phyloP scores from a whole-genome alignment of 2,797 vertebrate genomes.

The Danio jaintianensis region DNA sequence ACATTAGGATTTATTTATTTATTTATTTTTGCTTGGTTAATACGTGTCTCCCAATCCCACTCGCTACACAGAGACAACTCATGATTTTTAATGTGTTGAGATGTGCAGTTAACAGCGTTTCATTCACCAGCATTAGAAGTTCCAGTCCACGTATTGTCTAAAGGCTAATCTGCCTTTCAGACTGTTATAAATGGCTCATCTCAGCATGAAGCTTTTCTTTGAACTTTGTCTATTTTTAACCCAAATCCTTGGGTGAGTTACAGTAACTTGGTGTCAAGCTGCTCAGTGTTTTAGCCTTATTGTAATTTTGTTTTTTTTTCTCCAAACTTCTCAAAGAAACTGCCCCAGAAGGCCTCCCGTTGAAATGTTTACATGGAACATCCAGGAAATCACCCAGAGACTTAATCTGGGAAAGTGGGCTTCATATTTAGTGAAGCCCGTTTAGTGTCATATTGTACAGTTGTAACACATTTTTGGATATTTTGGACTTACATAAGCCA shows the following conservation, averaged over 20 bases:
- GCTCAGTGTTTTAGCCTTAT: constrained; percentile 14
- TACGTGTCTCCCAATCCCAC: not conserved
- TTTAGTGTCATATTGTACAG: not conserved
- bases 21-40: constrained; percentile 7
- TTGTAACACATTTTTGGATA: too few relatives aligned
- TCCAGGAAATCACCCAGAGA: not conserved
- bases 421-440: too few relatives aligned
- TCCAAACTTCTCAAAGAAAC: constrained; percentile 9
- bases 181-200: constrained; percentile 19
- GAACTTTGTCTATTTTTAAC: constrained; percentile 30
- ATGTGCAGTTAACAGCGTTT: not conserved
- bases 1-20: not conserved
- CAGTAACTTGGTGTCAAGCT: constrained; percentile 3
- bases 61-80: not conserved
- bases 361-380: constrained; percentile 18
- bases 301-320: constrained; percentile 33
- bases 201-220: constrained; percentile 21
- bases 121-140: constrained; percentile 3
- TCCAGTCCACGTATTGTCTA: constrained; percentile 2
- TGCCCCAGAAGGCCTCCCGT: constrained; percentile 8
- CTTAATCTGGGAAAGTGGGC: not conserved
- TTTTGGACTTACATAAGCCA: too few relatives aligned
- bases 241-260: constrained; percentile 11
- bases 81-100: not conserved
- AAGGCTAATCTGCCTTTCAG: not conserved